Percentiles rank a stretch among this genome's conserved stretches.
These are phyloP conservation scores for Onychostruthus taczanowskii DNA, from an alignment of 2,113 vertebrate species.

Conservation along the genomic window DNA sequence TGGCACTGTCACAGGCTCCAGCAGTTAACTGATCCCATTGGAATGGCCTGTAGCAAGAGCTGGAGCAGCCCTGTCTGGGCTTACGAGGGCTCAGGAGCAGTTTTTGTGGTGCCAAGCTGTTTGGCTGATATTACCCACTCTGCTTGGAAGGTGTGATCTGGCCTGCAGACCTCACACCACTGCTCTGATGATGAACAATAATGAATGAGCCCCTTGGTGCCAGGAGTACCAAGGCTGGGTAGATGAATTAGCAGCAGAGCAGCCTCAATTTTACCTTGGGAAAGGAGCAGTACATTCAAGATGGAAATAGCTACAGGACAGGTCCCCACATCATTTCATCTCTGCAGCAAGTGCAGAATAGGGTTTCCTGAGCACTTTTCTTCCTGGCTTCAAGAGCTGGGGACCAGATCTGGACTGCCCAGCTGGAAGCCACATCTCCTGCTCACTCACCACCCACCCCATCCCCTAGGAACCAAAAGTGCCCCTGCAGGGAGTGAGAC, in stretches of 20 bases:
- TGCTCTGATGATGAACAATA: not conserved
- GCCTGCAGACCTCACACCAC: not conserved
- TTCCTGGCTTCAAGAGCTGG: not conserved
- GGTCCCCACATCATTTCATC: not conserved
- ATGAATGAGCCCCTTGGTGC: fast-evolving
- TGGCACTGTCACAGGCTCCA: not conserved
- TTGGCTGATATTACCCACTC: not conserved
- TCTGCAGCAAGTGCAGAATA: not conserved
- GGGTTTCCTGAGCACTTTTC: not conserved
- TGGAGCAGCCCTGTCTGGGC: not conserved
- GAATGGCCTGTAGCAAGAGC: not conserved
- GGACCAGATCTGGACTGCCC: not conserved
- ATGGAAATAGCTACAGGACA: not conserved
- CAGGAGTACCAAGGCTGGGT: not conserved
- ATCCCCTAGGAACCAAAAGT: not conserved
- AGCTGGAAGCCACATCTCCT: not conserved
- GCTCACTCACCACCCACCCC: not conserved
- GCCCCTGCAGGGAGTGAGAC: not conserved
- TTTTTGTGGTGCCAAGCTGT: fast-evolving
- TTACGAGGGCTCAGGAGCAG: not conserved
- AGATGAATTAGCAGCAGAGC: not conserved
- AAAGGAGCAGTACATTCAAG: not conserved
- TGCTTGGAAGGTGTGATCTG: not conserved
- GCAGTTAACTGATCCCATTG: fast-evolving
- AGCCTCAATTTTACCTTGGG: not conserved